Evolutionary conservation across 2,797 vertebrate species (phyloP).

Genomic region (Chelon labrosus): DNA sequence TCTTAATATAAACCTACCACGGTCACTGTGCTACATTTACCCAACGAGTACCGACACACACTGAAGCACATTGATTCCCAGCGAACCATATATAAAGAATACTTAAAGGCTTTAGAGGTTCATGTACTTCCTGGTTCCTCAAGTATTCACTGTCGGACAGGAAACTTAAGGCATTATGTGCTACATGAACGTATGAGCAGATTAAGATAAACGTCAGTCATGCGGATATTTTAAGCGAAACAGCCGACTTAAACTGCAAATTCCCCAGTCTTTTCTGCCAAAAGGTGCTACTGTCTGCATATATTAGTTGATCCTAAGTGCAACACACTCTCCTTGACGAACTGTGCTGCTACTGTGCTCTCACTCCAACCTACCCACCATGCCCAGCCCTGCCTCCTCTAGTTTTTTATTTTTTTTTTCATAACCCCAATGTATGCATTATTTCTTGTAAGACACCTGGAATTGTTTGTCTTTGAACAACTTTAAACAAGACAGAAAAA

Average conservation of each 20-base stretch:
- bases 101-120: background rate
- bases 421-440: background rate
- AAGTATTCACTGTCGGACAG: background rate
- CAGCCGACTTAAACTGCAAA: conserved; percentile 13
- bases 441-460: background rate
- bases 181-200: background rate
- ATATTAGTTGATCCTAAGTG: conserved; percentile 1
- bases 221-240: conserved; percentile 21
- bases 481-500: background rate
- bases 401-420: no score
- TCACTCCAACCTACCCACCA: background rate
- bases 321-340: background rate
- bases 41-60: background rate
- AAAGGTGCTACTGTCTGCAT: conserved; percentile 10
- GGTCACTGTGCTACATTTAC: background rate
- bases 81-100: background rate
- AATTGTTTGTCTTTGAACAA: background rate
- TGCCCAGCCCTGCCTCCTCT: no score
- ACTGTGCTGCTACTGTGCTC: background rate
- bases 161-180: background rate
- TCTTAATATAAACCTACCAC: background rate
- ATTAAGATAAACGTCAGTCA: conserved; percentile 29
- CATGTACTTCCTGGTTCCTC: background rate
- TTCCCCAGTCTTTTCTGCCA: conserved; percentile 1
- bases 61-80: background rate